Evolutionary conservation across 2,888 invertebrate genomes (phyloP), one percentile per base, ranked within the genome.

Genomic region (Serrognathus titanus): DNA sequence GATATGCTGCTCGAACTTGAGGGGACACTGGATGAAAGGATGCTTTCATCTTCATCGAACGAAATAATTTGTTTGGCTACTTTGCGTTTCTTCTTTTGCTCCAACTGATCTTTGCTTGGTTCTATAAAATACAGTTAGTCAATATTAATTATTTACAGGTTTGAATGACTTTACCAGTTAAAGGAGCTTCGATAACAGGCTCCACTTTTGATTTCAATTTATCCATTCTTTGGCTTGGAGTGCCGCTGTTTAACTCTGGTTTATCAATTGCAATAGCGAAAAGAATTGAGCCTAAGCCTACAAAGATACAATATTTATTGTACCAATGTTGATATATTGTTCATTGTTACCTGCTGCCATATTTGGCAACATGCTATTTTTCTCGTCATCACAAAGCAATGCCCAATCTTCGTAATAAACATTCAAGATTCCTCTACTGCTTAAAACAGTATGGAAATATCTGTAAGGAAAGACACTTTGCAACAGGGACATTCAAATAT

Each of bases 201-300:
- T 91, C 76, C 35, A 63, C 62, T 59, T 69, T 71, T 85, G 49
- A 81, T 75, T 68, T 79, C 65, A 63, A 74, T 69, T 61, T 70
- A 72, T 75, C 78, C 79, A 75, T 63, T 71, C 76, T 68, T 78
- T 82, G 69, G 69, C 80, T 54, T 71, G 75, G 71, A 77, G 81
- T 59, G 61, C 73, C 75, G 78, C 80, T 75, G 83, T 89, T 91
- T 54, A 94, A 81, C 72, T 92, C 91, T 31, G 87, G 82, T 76
- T 91, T 91, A 79, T 97, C 95, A 59, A 96, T 90, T 70, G 87
- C 89, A 72, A 97, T 86, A 16, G 97, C 97, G 80, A 97, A 97
- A 63, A 97, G 81, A 71, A 97, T 90, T 51, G 93, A 88, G 63
- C 89, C 90, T 73, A 97, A 83, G 63, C 92, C 92, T 90, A 68